Evolutionary conservation across 2,797 vertebrate species (phyloP).

Genomic region (Amblyraja radiata): DNA sequence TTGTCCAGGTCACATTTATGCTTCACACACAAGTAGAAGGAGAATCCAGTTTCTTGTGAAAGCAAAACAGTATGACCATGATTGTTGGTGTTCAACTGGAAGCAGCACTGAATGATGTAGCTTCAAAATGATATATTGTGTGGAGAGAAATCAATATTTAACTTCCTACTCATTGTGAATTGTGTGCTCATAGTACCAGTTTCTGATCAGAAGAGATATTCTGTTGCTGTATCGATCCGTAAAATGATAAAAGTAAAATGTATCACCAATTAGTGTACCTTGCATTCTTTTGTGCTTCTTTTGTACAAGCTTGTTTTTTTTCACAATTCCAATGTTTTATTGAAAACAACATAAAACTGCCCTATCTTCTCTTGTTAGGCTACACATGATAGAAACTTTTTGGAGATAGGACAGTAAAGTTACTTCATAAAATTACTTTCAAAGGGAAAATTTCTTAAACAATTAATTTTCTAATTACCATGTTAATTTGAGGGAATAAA

Average conservation of each 20-base stretch:
- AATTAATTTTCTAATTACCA: too few relatives aligned
- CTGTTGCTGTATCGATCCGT: constrained; percentile 62
- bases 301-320: background rate
- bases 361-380: background rate
- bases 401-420: background rate
- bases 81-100: constrained; percentile 5
- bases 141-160: background rate
- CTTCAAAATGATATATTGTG: constrained; percentile 22
- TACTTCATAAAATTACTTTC: background rate
- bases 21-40: background rate
- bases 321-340: background rate
- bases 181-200: constrained; percentile 54
- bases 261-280: background rate
- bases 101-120: background rate
- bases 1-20: background rate
- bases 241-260: constrained; percentile 50
- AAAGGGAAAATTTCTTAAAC: background rate
- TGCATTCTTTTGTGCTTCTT: background rate
- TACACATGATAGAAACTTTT: background rate
- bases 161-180: background rate
- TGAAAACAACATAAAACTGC: background rate
- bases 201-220: constrained; percentile 56
- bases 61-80: background rate
- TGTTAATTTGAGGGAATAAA: background rate
- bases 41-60: background rate